Conservation (phyloP, 2,888 invertebrate genomes). For the Noctua comes region DNA sequence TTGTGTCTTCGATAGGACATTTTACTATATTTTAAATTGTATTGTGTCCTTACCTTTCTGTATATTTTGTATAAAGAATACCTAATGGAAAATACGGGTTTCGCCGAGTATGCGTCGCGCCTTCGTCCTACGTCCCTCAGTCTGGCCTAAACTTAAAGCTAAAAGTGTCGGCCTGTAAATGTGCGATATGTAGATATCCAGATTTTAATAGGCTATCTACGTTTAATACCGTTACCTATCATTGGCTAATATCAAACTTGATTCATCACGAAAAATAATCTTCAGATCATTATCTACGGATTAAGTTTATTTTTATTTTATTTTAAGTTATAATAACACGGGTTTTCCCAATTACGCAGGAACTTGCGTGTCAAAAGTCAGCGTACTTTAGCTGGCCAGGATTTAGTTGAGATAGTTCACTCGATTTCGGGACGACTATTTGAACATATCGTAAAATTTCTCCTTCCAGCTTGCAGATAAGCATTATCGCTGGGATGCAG, state of each 20-base stretch:
- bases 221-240: neutral
- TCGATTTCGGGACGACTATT: neutral
- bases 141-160: neutral
- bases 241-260: slow-evolving; percentile 3
- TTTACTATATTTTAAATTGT: neutral
- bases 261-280: slow-evolving; percentile 16
- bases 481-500: too few relatives aligned
- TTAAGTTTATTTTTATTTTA: slow-evolving; percentile 11
- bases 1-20: neutral
- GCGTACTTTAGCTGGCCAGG: neutral
- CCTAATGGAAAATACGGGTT: too few relatives aligned
- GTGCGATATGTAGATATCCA: neutral
- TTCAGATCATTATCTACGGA: slow-evolving; percentile 14
- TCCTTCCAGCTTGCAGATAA: neutral
- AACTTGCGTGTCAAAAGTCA: neutral
- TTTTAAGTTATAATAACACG: neutral
- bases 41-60: too few relatives aligned
- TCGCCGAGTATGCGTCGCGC: neutral
- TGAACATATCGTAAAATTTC: neutral
- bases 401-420: neutral
- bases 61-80: neutral
- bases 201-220: neutral
- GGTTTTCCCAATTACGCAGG: slow-evolving; percentile 23
- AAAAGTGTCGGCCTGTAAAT: neutral
- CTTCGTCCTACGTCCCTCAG: neutral